Base-by-base conservation (phyloP, 2,888 invertebrate species). In the Sarcophaga carnaria region DNA sequence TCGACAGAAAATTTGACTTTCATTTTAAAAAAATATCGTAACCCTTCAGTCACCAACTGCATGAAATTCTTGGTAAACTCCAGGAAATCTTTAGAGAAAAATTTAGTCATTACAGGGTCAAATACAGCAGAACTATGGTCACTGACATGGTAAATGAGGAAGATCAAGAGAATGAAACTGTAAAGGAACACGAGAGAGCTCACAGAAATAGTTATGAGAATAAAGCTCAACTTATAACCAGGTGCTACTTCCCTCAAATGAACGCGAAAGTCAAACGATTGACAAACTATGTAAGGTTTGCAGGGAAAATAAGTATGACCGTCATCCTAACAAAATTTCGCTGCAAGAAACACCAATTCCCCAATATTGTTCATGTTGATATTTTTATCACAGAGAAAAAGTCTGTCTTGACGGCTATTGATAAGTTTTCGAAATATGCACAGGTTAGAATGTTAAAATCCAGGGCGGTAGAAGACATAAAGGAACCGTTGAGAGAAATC, bases 231-330 rank as follows among this genome's bases (percentile, higher is more conserved):
- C 22, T 22, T 22, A 22, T 22, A 22, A 14, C 11, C 5, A 74
- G 66, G 60, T 72, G 0, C 14, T 80, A 72, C 45, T 80, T 78
- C n/a, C 70, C 70, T 6, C 49, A 70, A 4, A 78, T 77, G 79
- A 47, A 27, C 4, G 63, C 54, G 37, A 72, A 80, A 11, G 59
- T 79, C 12, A 47, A n/a, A 80, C 66, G 49, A 74, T 80, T 20
- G 47, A 60, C 0, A 74, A 60, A 25, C 66, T 74, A 59, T 80
- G 74, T 22, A 67, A 20, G 25, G 69, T 81, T 49, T 81, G 80
- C 20, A 14, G 11, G 10, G 72, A 80, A 66, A 80, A 79, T 60
- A 80, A 80, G 64, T 80, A 80, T 45, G 80, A 72, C 11, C 72
- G 80, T 5, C 66, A 66, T 72, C 59, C 64, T 54, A 79, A 64